A percentile compares a stretch with the other conserved stretches of the same genome.
These are phyloP conservation scores for Mixornis gularis DNA, from an alignment of 2,113 vertebrate species.

Conservation along the genomic window DNA sequence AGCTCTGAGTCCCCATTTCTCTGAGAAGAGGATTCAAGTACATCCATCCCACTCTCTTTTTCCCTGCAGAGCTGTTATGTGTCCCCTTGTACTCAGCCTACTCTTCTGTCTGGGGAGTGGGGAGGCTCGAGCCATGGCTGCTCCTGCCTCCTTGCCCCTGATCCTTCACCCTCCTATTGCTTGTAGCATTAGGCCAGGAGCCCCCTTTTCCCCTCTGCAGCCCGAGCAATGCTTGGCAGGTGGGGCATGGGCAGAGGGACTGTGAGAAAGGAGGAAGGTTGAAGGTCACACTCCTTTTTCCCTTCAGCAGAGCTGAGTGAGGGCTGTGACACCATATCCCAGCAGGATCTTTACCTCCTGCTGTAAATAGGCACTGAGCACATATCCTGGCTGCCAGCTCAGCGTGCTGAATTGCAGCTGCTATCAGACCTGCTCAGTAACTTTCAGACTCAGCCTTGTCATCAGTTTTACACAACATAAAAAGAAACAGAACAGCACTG, in stretches of 20 bases:
- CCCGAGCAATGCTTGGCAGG: rapidly evolving
- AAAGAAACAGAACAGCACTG: neutral
- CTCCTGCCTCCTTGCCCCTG: neutral
- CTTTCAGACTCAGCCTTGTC: conserved; percentile 39
- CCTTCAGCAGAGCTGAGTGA: neutral
- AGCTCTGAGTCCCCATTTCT: neutral
- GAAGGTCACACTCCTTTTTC: conserved; percentile 35
- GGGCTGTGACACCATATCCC: conserved; percentile 32
- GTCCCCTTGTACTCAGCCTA: neutral
- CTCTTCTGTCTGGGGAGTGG: neutral
- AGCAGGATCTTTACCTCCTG: conserved; percentile 26
- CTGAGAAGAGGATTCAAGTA: neutral
- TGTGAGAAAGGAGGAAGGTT: conserved; percentile 12
- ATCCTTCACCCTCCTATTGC: neutral
- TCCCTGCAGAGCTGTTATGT: neutral
- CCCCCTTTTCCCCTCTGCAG: neutral
- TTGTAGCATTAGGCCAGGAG: neutral
- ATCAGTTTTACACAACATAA: conserved; percentile 39
- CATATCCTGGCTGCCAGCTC: neutral
- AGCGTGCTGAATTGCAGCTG: conserved; percentile 35
- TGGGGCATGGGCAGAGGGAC: neutral
- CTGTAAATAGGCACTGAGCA: conserved; percentile 51
- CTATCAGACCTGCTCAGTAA: conserved; percentile 3
- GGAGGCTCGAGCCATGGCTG: neutral
- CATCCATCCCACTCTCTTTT: neutral